Conservation (phyloP, 2,113 vertebrate genomes). For the Cepphus grylle region DNA sequence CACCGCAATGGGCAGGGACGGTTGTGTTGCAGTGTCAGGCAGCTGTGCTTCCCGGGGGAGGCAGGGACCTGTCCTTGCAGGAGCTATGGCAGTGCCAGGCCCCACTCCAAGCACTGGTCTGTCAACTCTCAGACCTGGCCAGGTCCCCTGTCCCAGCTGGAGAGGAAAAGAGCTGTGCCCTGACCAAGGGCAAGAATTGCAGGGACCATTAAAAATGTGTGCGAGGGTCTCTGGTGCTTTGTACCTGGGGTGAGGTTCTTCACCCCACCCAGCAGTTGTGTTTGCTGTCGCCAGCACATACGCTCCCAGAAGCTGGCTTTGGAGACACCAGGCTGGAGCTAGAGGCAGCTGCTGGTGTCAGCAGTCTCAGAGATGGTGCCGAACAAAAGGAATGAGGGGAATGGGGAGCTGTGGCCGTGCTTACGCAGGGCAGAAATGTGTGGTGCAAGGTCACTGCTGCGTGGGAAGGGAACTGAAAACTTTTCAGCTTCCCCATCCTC, state of each 20-base stretch:
- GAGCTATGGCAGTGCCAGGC: background rate
- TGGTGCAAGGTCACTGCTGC: fast-evolving
- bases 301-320: too few relatives aligned
- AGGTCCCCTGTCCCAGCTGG: background rate
- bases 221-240: background rate
- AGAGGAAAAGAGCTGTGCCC: background rate
- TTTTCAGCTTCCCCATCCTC: background rate
- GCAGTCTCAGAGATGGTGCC: too few relatives aligned
- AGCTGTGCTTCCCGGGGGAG: background rate
- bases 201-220: background rate
- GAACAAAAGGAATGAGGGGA: background rate
- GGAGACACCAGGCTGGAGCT: background rate
- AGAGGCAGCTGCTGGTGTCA: background rate
- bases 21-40: background rate
- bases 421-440: fast-evolving
- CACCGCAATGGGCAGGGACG: fast-evolving
- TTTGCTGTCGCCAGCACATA: background rate
- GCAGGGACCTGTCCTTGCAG: background rate
- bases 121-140: background rate
- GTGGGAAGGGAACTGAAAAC: background rate
- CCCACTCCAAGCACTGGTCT: background rate
- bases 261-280: fast-evolving
- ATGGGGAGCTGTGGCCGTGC: background rate
- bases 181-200: background rate
- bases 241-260: background rate